phyloP scores from a whole-genome alignment of 2,113 vertebrate genomes.

The Lycaon pictus region DNA sequence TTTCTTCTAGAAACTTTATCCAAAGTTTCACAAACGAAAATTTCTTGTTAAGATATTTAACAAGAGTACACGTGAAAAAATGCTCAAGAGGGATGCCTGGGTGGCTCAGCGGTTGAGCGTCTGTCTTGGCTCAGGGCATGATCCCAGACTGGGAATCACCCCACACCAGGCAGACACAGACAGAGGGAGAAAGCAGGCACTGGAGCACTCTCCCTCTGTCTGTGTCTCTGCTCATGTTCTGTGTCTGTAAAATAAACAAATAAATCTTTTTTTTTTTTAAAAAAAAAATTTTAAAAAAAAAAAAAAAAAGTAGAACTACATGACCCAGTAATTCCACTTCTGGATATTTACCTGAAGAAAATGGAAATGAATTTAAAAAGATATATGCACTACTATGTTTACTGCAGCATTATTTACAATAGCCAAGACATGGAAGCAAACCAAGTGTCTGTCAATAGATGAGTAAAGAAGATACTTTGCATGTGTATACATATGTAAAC shows the following conservation, averaged over 20 bases:
- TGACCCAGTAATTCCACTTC: background rate
- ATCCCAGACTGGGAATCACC: too few relatives aligned
- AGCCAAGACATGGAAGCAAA: background rate
- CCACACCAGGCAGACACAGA: too few relatives aligned
- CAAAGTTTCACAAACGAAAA: conserved; percentile 49
- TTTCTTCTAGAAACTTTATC: conserved; percentile 53
- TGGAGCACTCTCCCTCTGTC: too few relatives aligned
- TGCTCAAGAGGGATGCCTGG: background rate
- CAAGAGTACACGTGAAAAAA: background rate
- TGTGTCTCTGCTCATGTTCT: too few relatives aligned
- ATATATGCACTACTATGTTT: background rate
- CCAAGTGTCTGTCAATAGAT: background rate
- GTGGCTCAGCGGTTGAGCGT: too few relatives aligned
- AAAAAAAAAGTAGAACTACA: background rate
- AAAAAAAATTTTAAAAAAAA: background rate
- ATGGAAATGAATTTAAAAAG: background rate
- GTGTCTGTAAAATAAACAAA: too few relatives aligned
- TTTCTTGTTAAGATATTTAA: conserved; percentile 41
- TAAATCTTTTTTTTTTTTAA: background rate
- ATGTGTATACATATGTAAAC: background rate
- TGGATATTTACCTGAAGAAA: background rate
- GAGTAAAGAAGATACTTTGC: background rate
- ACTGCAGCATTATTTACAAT: background rate
- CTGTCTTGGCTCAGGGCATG: too few relatives aligned
- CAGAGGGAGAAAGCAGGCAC: too few relatives aligned